Percentiles rank a stretch among this genome's conserved stretches.
Conservation (phyloP, 2,113 vertebrate species). For the Leucoraja erinaceus region DNA sequence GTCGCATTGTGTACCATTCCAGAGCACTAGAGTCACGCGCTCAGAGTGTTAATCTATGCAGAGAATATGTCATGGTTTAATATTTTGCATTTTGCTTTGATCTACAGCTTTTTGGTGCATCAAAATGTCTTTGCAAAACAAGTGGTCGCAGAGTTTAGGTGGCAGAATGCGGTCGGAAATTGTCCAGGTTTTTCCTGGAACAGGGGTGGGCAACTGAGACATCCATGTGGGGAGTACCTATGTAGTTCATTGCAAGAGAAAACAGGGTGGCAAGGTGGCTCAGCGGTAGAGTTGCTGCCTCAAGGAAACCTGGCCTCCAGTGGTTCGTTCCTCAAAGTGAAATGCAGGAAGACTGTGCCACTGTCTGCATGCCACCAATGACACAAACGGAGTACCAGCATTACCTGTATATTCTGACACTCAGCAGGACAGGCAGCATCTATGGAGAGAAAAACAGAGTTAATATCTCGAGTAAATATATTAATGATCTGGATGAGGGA, state of each 20-base stretch:
- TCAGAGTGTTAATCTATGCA: neutral
- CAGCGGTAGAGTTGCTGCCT: too few relatives aligned
- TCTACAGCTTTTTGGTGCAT: neutral
- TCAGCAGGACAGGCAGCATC: too few relatives aligned
- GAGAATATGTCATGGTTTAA: neutral
- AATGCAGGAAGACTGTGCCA: neutral
- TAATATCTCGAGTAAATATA: too few relatives aligned
- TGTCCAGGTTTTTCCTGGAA: neutral
- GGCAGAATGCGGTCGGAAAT: neutral
- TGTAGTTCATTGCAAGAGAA: too few relatives aligned
- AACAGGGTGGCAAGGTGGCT: too few relatives aligned
- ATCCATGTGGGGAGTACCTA: too few relatives aligned
- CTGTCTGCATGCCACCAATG: neutral
- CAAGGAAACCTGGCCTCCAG: neutral
- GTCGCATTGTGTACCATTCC: neutral
- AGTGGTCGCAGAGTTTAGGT: neutral
- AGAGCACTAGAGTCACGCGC: neutral
- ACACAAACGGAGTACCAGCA: neutral
- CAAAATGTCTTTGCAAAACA: constrained; percentile 10
- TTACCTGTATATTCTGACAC: neutral
- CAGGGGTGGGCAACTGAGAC: too few relatives aligned
- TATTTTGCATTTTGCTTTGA: neutral
- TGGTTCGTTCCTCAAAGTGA: neutral
- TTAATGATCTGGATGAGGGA: too few relatives aligned
- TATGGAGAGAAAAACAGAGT: too few relatives aligned